Base-by-base conservation (phyloP, 2,797 vertebrate genomes). In the Neoniphon sammara region DNA sequence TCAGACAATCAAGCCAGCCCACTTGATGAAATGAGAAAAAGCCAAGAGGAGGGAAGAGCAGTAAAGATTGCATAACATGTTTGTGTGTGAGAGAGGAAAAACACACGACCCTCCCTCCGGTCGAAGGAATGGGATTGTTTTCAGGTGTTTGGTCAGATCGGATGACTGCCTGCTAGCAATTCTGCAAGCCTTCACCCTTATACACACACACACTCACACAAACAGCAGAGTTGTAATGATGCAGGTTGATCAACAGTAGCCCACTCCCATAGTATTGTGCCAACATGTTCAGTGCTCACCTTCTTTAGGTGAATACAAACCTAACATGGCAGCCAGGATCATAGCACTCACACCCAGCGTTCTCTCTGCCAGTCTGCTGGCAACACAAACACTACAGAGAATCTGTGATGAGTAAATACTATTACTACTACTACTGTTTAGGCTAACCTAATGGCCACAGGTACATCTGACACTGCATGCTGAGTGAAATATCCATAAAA, bases 71-170 rank as follows among this genome's bases (percentile, higher is more conserved):
- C 70, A 52, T 68, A n/a, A 80, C 65, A 63, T 85, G 85, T 86
- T 74, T 91, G 61, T 81, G 25, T 81, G 56, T 30, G 66, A 54
- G 49, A 47, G 42, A 59, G 73, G 74, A 75, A 89, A 75, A 87
- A 61, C 82, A 88, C 71, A 84, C 23, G 23, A 72, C 71, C 75
- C 81, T 83, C 75, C 59, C 72, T 63, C 67, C 36, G 62, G 42
- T 67, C 4, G 36, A 66, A 34, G 52, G 52, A 72, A 64, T 62
- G 52, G 82, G 85, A 84, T 86, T 90, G 89, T 88, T 90, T 91
- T 90, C 79, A 86, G 72, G 77, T 77, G 67, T 87, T 88, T 75
- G 44, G 69, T 60, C 58, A 31, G 78, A 89, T 91, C 86, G 68
- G 53, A 69, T 91, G 81, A 86, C 88, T 25, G 2, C 44, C 60